phyloP scores from a whole-genome alignment of 2,888 invertebrate genomes.

The Archips crataeganus region DNA sequence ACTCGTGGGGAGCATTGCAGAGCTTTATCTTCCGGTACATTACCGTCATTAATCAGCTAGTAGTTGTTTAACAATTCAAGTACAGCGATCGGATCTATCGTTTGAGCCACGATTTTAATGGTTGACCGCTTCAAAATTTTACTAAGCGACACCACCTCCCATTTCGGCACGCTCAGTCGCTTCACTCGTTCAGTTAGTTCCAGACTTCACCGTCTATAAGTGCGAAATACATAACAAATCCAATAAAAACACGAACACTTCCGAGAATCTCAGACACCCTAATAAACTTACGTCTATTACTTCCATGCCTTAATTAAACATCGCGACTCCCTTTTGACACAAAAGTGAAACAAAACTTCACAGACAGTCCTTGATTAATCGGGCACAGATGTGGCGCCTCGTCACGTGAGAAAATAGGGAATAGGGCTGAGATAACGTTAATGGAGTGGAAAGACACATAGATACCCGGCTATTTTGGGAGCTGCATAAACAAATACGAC shows the following conservation, averaged over 20 bases:
- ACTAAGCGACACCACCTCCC: too few relatives aligned
- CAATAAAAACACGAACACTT: neutral
- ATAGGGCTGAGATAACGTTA: constrained; percentile 58
- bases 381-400: constrained; percentile 67
- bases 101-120: too few relatives aligned
- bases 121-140: too few relatives aligned
- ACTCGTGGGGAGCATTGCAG: neutral
- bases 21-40: neutral
- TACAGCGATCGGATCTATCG: neutral
- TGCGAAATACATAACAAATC: neutral
- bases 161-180: too few relatives aligned
- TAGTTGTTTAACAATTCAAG: neutral
- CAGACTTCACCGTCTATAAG: neutral
- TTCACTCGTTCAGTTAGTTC: too few relatives aligned
- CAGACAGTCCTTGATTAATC: constrained; percentile 65
- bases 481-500: constrained; percentile 32
- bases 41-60: neutral
- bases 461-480: constrained; percentile 44
- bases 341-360: constrained; percentile 40
- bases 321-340: constrained; percentile 29
- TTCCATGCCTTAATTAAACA: constrained; percentile 31
- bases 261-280: constrained; percentile 15
- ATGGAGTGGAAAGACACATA: constrained; percentile 57
- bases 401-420: constrained; percentile 74
- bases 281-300: constrained; percentile 34